These are phyloP conservation scores for Drosophila sturtevanti DNA, from an alignment of 1,140 invertebrate species.

Conservation along the genomic window DNA sequence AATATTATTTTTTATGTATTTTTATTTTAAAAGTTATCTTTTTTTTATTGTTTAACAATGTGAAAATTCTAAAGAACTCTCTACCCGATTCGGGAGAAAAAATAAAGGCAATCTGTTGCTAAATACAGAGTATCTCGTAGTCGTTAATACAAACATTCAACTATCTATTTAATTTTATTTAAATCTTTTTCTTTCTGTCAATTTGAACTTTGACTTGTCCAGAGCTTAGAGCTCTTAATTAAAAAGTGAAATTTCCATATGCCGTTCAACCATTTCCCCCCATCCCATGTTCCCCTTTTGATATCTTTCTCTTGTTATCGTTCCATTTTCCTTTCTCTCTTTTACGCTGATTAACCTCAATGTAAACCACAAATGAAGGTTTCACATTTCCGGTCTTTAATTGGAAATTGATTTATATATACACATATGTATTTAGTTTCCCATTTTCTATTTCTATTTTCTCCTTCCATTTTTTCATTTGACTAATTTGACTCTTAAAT, in stretches of 20 bases:
- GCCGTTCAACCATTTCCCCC: constrained; percentile 54
- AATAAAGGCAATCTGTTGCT: background rate
- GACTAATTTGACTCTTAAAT: constrained; percentile 61
- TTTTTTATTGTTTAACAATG: too few species aligned
- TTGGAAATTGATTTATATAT: constrained; percentile 52
- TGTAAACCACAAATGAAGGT: constrained; percentile 59
- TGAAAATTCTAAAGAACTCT: too few species aligned
- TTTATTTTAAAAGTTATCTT: too few species aligned
- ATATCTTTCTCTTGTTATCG: background rate
- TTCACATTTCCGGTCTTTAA: constrained; percentile 60
- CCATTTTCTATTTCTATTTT: constrained; percentile 25
- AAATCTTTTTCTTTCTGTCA: background rate
- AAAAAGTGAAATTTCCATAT: constrained; percentile 59
- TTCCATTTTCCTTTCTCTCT: background rate
- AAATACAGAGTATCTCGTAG: background rate
- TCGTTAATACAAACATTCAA: background rate
- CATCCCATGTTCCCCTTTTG: background rate
- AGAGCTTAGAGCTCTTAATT: background rate
- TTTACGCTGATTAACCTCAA: constrained; percentile 54
- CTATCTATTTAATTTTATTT: background rate
- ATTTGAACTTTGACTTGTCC: background rate
- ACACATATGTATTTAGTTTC: constrained; percentile 28
- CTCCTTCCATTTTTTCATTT: background rate
- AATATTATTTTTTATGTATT: too few species aligned
- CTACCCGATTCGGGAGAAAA: too few species aligned